phyloP scores from a whole-genome alignment of 92 coral and sea anemone species.

The Phymanthus crucifer region DNA sequence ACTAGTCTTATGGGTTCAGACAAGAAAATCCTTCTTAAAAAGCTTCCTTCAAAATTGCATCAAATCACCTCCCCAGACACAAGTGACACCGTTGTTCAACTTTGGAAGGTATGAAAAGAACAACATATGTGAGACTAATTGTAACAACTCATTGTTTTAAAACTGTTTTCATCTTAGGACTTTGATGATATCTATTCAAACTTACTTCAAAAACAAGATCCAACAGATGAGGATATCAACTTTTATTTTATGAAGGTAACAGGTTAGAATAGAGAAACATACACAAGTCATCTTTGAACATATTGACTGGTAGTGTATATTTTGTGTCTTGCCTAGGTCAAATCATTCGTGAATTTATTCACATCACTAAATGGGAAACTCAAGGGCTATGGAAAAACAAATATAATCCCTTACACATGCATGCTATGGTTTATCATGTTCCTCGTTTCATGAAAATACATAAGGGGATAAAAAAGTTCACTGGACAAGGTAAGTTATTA shows the following conservation, averaged over 20 bases:
- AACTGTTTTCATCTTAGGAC: slow-evolving; percentile 27
- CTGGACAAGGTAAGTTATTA: slow-evolving; percentile 59
- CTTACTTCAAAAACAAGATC: slow-evolving; percentile 15
- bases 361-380: slow-evolving; percentile 37
- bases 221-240: slow-evolving; percentile 45
- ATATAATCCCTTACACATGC: slow-evolving; percentile 67
- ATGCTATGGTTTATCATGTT: slow-evolving; percentile 63
- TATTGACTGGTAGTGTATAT: not conserved
- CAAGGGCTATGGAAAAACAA: slow-evolving; percentile 31
- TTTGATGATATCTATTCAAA: slow-evolving; percentile 46
- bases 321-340: slow-evolving; percentile 19
- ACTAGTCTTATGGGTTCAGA: slow-evolving; percentile 71
- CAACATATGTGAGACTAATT: not conserved
- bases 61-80: slow-evolving; percentile 20
- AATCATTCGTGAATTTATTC: slow-evolving; percentile 32
- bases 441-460: slow-evolving; percentile 51
- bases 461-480: slow-evolving; percentile 52
- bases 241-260: slow-evolving; percentile 27
- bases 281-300: not conserved
- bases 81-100: slow-evolving; percentile 33
- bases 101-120: slow-evolving; percentile 47
- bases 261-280: not conserved
- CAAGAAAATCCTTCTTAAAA: slow-evolving; percentile 51
- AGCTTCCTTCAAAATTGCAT: slow-evolving; percentile 41
- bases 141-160: not conserved